Conservation (phyloP, 1,140 invertebrate genomes). For the Phortica variegata region DNA sequence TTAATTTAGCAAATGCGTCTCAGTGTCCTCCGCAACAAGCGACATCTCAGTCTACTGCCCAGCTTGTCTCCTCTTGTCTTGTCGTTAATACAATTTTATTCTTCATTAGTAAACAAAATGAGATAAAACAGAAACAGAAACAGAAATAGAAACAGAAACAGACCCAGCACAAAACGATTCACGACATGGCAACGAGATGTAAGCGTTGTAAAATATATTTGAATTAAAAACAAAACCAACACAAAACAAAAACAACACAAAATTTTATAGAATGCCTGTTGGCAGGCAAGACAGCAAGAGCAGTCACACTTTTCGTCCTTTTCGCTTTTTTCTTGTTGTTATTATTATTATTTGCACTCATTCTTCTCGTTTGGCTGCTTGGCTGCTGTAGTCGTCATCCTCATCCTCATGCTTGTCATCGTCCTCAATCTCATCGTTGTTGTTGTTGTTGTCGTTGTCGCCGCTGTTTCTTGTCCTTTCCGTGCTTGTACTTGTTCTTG, state of each 20-base stretch:
- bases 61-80: conserved; percentile 19
- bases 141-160: not conserved
- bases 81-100: conserved; percentile 37
- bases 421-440: too few relatives aligned
- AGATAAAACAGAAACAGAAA: conserved; percentile 32
- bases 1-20: conserved; percentile 43
- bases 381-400: too few relatives aligned
- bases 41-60: too few relatives aligned
- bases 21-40: conserved; percentile 4
- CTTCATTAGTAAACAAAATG: conserved; percentile 46
- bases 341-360: too few relatives aligned
- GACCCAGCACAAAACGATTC: not conserved
- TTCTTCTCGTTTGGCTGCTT: too few relatives aligned
- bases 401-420: too few relatives aligned
- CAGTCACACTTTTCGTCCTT: too few relatives aligned
- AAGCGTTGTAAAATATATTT: conserved; percentile 45
- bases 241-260: conserved; percentile 12
- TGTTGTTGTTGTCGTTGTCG: conserved; percentile 1
- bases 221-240: conserved; percentile 24
- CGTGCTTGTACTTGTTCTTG: too few relatives aligned
- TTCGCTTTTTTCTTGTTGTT: too few relatives aligned
- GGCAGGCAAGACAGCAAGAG: too few relatives aligned
- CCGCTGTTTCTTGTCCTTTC: not conserved
- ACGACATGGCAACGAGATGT: conserved; percentile 15
- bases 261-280: not conserved